phyloP scores from a whole-genome alignment of 2,797 vertebrate genomes.

The Valencia hispanica region DNA sequence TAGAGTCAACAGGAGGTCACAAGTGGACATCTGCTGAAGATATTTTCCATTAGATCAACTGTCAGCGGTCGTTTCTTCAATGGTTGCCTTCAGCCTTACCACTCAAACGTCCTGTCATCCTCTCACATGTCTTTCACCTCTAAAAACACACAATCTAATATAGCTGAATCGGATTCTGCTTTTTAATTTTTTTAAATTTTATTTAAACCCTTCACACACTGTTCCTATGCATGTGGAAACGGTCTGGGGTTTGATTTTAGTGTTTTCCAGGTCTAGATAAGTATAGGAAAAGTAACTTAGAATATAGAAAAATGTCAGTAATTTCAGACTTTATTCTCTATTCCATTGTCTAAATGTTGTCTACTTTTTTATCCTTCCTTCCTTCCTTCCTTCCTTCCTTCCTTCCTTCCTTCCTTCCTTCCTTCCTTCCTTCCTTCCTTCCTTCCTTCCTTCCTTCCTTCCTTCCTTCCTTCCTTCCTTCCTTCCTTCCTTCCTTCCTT shows the following conservation, averaged over 20 bases:
- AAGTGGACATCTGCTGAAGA: conserved; percentile 65
- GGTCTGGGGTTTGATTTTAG: neutral
- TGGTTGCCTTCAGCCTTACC: neutral
- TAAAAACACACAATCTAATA: conserved; percentile 11
- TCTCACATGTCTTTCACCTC: conserved; percentile 34
- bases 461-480: neutral
- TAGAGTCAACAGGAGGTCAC: conserved; percentile 48
- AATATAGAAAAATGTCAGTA: neutral
- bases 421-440: neutral
- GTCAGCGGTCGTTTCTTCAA: conserved; percentile 21
- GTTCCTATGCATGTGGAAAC: too few relatives aligned
- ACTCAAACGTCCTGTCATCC: neutral
- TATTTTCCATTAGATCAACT: conserved; percentile 67
- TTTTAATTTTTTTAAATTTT: neutral
- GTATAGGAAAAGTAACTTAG: too few relatives aligned
- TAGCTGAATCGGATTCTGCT: neutral
- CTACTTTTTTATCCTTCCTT: neutral
- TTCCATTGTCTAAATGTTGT: neutral
- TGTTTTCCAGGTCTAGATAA: neutral
- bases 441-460: neutral
- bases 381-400: neutral
- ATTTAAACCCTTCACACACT: neutral
- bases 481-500: neutral
- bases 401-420: neutral
- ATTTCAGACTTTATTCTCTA: neutral